These are phyloP conservation scores for Drosophila leontia DNA, from an alignment of 1,140 invertebrate species.

Conservation along the genomic window DNA sequence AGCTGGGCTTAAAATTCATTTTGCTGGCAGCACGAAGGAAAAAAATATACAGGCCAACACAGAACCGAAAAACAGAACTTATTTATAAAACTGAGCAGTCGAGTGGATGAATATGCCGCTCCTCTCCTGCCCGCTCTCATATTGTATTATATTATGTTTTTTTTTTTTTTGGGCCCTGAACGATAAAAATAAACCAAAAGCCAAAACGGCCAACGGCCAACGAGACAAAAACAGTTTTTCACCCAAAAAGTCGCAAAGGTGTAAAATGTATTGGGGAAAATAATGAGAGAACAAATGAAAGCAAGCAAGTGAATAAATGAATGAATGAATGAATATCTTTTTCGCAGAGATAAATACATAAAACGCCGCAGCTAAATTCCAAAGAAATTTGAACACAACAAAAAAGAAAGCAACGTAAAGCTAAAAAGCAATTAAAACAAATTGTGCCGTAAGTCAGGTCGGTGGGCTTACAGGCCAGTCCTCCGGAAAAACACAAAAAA, in stretches of 20 bases:
- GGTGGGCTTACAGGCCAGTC: conserved; percentile 66
- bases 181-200: conserved; percentile 71
- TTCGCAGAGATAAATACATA: conserved; percentile 39
- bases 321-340: conserved; percentile 7
- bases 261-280: conserved; percentile 40
- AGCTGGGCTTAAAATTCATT: conserved; percentile 66
- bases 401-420: conserved; percentile 24
- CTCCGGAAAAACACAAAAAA: conserved; percentile 10
- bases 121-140: conserved; percentile 22
- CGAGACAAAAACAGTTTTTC: conserved; percentile 35
- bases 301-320: conserved; percentile 10
- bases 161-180: conserved; percentile 41
- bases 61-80: conserved; percentile 57
- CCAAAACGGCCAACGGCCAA: conserved; percentile 54
- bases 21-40: conserved; percentile 32
- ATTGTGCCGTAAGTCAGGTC: conserved; percentile 79
- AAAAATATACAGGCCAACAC: conserved; percentile 2
- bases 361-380: conserved; percentile 16
- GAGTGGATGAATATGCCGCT: conserved; percentile 68
- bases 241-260: conserved; percentile 54
- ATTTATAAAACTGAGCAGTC: conserved; percentile 79
- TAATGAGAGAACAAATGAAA: conserved; percentile 21
- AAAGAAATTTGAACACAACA: conserved; percentile 14
- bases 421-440: conserved; percentile 81
- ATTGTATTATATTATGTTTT: conserved; percentile 20